These are phyloP conservation scores for Chrysolina oricalcia DNA, from an alignment of 2,888 invertebrate genomes.

Conservation along the genomic window DNA sequence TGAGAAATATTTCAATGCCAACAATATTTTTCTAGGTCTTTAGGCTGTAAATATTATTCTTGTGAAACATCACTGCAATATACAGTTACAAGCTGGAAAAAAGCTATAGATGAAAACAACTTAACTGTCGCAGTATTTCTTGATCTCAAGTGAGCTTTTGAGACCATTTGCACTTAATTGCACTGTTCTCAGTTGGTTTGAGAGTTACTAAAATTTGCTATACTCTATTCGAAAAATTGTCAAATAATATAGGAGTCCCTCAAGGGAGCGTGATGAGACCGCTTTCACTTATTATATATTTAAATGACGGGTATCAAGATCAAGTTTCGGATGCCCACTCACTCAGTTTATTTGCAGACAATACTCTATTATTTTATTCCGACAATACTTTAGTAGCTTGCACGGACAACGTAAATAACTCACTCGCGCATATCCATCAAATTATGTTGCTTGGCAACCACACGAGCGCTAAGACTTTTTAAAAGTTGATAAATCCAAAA, in stretches of 20 bases:
- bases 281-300: too few species aligned
- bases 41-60: background rate
- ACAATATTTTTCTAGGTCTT: too few species aligned
- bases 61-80: too few species aligned
- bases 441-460: too few species aligned
- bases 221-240: background rate
- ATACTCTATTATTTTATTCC: too few species aligned
- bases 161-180: background rate
- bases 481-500: background rate
- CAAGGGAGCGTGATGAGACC: too few species aligned
- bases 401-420: background rate
- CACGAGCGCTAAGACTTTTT: too few species aligned
- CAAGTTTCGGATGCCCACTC: too few species aligned
- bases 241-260: background rate
- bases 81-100: slow-evolving; percentile 1
- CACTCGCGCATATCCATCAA: background rate
- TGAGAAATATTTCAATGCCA: too few species aligned
- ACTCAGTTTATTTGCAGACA: too few species aligned
- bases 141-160: background rate
- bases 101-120: background rate
- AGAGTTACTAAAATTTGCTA: background rate
- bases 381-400: too few species aligned
- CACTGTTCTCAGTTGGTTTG: background rate
- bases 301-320: too few species aligned
- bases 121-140: background rate